A percentile compares a stretch with the other conserved stretches of the same genome.
Conservation (phyloP, 1,140 invertebrate genomes). For the Schlechtendalia chinensis region DNA sequence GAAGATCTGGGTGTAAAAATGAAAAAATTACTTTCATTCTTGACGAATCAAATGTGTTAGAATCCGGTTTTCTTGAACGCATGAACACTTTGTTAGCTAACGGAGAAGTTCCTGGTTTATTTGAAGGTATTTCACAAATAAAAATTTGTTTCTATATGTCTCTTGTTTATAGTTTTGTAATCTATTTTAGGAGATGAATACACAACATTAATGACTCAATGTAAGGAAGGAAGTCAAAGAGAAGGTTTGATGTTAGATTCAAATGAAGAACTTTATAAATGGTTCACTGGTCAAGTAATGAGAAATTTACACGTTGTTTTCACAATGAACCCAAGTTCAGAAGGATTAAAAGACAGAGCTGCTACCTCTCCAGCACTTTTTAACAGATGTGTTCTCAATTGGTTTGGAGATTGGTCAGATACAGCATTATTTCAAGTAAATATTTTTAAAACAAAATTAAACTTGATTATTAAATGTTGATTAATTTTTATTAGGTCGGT, state of each 20-base stretch:
- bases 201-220: slow-evolving; percentile 98
- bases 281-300: slow-evolving; percentile 98
- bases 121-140: slow-evolving; percentile 68
- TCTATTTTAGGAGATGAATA: slow-evolving; percentile 85
- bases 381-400: slow-evolving; percentile 99
- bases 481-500: slow-evolving; percentile 64
- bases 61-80: slow-evolving; percentile 96
- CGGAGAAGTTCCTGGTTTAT: slow-evolving; percentile 93
- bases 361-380: slow-evolving; percentile 98
- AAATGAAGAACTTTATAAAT: slow-evolving; percentile 97
- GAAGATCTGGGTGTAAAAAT: slow-evolving; percentile 93
- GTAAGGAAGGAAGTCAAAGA: slow-evolving; percentile 96
- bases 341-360: slow-evolving; percentile 95
- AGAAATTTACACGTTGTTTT: slow-evolving; percentile 99
- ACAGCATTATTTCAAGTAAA: slow-evolving; percentile 89
- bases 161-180: background rate
- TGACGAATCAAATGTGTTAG: slow-evolving; percentile 98
- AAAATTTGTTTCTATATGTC: no score
- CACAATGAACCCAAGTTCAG: slow-evolving; percentile 99
- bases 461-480: background rate
- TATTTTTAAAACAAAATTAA: background rate
- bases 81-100: slow-evolving; percentile 99
- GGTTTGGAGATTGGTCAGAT: slow-evolving; percentile 99
- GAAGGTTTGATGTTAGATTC: slow-evolving; percentile 98
- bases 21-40: slow-evolving; percentile 99